phyloP scores from a whole-genome alignment of 2,888 invertebrate genomes.

The Aphrophora alni region DNA sequence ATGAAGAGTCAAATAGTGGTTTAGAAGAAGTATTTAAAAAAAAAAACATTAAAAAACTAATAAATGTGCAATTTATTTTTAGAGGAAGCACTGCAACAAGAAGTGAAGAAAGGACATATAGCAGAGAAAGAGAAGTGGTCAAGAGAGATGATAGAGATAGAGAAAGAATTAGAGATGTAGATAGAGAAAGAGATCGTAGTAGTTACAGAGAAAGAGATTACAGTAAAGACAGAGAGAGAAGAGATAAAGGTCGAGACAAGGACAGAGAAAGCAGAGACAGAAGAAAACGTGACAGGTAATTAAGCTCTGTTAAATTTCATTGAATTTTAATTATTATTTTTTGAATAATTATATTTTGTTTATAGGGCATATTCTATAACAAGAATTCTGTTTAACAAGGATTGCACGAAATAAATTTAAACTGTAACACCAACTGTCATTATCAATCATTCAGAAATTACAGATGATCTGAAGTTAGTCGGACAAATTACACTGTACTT shows the following conservation, averaged over 20 bases:
- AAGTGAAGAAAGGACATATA: neutral
- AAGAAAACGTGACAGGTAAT: slow-evolving; percentile 27
- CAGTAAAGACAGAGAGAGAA: slow-evolving; percentile 44
- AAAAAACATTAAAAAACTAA: no score
- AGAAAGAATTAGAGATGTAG: slow-evolving; percentile 47
- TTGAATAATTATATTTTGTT: neutral
- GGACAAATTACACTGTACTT: no score
- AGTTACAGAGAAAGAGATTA: slow-evolving; percentile 55
- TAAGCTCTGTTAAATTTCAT: neutral
- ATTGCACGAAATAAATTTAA: no score
- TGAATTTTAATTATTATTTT: no score
- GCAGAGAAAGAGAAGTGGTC: slow-evolving; percentile 34
- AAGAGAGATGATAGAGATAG: slow-evolving; percentile 44
- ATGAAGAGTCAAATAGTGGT: no score
- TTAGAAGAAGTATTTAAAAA: no score
- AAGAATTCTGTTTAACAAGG: no score
- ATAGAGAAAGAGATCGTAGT: slow-evolving; percentile 52
- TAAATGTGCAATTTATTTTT: no score
- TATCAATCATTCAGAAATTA: no score
- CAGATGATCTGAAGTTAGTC: no score
- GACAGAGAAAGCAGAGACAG: slow-evolving; percentile 46
- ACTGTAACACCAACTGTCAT: no score
- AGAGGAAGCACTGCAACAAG: neutral
- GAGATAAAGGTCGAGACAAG: slow-evolving; percentile 47
- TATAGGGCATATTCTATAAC: no score